Conservation (phyloP, 2,113 vertebrate species). For the Pteronura brasiliensis region DNA sequence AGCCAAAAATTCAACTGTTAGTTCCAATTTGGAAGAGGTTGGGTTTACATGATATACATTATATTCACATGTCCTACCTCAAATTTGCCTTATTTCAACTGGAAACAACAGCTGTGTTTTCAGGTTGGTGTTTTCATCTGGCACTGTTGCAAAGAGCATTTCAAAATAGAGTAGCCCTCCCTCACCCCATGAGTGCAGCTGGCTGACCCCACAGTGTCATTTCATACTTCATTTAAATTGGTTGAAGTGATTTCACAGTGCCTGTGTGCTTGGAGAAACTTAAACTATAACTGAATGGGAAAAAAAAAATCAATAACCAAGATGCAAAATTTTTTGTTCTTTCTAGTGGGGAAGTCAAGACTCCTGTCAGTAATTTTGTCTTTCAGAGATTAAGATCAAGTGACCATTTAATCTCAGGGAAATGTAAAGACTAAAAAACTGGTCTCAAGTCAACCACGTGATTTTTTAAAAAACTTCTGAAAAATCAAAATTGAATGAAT, state of each 20-base stretch:
- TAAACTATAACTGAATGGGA: background rate
- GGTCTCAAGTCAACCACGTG: background rate
- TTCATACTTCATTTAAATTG: constrained; percentile 41
- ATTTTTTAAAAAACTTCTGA: background rate
- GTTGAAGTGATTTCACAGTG: background rate
- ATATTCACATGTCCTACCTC: background rate
- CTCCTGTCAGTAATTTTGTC: background rate
- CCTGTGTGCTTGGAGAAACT: background rate
- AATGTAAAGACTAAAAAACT: background rate
- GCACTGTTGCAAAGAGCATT: background rate
- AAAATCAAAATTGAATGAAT: background rate
- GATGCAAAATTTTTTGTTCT: background rate
- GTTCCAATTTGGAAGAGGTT: background rate
- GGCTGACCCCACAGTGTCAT: background rate
- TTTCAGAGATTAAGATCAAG: background rate
- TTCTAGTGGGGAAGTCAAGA: background rate
- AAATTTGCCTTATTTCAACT: background rate
- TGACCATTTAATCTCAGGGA: background rate
- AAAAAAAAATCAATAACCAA: background rate
- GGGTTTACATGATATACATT: background rate
- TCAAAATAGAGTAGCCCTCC: background rate
- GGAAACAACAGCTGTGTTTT: background rate
- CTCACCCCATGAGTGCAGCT: background rate
- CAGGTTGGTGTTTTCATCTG: background rate
- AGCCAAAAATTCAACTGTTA: background rate